Evolutionary conservation across 2,797 vertebrate species (phyloP), one percentile per base, ranked within the genome.

Genomic region (Rhynchotus rufescens): DNA sequence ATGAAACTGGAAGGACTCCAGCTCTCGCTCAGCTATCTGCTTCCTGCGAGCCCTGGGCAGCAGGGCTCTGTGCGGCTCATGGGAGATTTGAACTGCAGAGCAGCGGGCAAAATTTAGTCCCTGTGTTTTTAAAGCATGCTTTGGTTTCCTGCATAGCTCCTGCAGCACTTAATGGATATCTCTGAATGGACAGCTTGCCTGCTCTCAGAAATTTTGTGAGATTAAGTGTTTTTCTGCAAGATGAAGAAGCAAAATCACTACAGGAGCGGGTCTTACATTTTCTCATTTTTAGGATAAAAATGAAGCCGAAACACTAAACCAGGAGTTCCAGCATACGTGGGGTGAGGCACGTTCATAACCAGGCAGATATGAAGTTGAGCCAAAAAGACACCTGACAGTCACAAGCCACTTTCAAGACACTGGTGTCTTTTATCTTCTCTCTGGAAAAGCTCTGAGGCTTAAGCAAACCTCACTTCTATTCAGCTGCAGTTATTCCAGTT

Each of bases 1-100:
- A 59, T 6, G 36, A 77, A 89, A 54, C 47, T 90, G 86, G 94
- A 71, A 85, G 32, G 77, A 75, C 71, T 90, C 88, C 60, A 77
- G 3, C 26, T 57, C 64, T 91, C 62, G 26, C 30, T 60, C 64
- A n/a, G 56, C 30, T 49, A 12, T 44, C 62, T 82, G 84, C 21
- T 71, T 77, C 38, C 32, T 51, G 36, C 38, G 44, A 72, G 76
- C 49, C 47, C 59, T 42, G 32, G 64, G 42, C 67, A 60, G 40
- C 21, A 54, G 44, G 40, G 22, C 21, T 76, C 71, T 59, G 21
- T 32, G 64, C 25, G 13, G 22, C 62, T 51, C 30, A 25, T 21
- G 25, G 61, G 77, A 86, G 30, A 26, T 15, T 0, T 51, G 34
- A 74, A 20, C 0, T 3, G 57, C 44, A 80, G 25, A 71, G 25